A percentile compares a stretch with the other conserved stretches of the same genome.
phyloP scores from a whole-genome alignment of 2,888 invertebrate genomes.

The Vanessa cardui region DNA sequence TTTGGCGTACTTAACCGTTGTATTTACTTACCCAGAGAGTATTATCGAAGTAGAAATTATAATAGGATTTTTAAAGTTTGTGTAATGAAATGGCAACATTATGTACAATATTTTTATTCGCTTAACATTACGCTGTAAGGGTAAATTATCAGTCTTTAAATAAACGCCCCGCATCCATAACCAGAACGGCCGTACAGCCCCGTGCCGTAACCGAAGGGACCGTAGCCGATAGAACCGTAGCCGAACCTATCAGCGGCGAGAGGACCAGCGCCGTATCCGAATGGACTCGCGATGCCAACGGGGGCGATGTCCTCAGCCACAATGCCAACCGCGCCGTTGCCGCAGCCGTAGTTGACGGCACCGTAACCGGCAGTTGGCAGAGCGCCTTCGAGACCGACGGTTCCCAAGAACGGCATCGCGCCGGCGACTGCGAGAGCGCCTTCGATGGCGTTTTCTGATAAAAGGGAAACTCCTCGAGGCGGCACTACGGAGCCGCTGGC shows the following conservation, averaged over 20 bases:
- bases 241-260: neutral
- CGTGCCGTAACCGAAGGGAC: neutral
- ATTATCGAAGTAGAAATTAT: too few species aligned
- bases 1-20: too few species aligned
- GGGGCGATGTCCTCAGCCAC: constrained; percentile 15
- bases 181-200: too few species aligned
- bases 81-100: too few species aligned
- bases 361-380: constrained; percentile 51
- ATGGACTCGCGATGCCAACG: constrained; percentile 1
- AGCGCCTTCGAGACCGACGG: constrained; percentile 50
- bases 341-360: constrained; percentile 43
- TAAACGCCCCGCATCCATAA: too few species aligned
- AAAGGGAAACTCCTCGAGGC: constrained; percentile 44
- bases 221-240: neutral
- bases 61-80: too few species aligned
- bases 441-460: constrained; percentile 48
- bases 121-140: too few species aligned
- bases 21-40: too few species aligned
- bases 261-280: neutral
- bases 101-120: too few species aligned
- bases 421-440: constrained; percentile 42
- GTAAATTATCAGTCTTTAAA: too few species aligned
- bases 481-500: constrained; percentile 48
- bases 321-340: constrained; percentile 32
- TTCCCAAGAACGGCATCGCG: constrained; percentile 47